Base-by-base conservation (phyloP, 2,888 invertebrate species). In the Drosophila mercatorum region DNA sequence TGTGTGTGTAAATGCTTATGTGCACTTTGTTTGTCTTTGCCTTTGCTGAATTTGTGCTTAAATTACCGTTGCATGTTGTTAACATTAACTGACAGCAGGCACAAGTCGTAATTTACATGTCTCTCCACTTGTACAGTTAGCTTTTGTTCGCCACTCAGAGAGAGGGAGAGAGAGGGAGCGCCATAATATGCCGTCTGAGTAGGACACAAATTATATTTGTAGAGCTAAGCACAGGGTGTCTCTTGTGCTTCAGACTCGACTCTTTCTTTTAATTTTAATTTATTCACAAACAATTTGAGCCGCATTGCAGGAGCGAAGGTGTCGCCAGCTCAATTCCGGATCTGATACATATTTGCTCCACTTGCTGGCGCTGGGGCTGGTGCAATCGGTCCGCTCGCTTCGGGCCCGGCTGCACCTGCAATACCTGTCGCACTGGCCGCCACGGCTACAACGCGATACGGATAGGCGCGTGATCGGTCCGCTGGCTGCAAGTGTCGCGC, bases 1-100 rank as follows among this genome's bases (percentile, higher is more conserved):
- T 11, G 62, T n/a, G 41, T 41, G 55, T 28, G 55, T 28, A 40
- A 10, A 22, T 34, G n/a, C 26, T 8, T 56, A 11, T 31, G 22
- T 49, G 41, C 53, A 61, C 40, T 67, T 66, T 53, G 43, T 56
- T 71, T 41, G 61, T 47, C 47, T 57, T 41, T 61, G 61, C 51
- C 47, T 57, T 41, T 61, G 61, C 51, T 57, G 46, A 59, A 51
- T 58, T 47, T 60, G 65, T 59, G 72, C 58, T 83, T 66, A 51
- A 64, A 52, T 78, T 75, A 81, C 81, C 72, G 81, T 83, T 83
- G 65, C 74, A 59, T 60, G 43, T 64, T 56, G 59, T 75, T 72
- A 79, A 68, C 82, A 73, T 69, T 69, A 68, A 77, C 77, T 83
- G 83, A 85, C 81, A 60, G 55, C 63, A 52, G 63, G 83, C 86